These are phyloP conservation scores for Notolepis coatsorum DNA, from an alignment of 2,797 vertebrate genomes.

Conservation along the genomic window DNA sequence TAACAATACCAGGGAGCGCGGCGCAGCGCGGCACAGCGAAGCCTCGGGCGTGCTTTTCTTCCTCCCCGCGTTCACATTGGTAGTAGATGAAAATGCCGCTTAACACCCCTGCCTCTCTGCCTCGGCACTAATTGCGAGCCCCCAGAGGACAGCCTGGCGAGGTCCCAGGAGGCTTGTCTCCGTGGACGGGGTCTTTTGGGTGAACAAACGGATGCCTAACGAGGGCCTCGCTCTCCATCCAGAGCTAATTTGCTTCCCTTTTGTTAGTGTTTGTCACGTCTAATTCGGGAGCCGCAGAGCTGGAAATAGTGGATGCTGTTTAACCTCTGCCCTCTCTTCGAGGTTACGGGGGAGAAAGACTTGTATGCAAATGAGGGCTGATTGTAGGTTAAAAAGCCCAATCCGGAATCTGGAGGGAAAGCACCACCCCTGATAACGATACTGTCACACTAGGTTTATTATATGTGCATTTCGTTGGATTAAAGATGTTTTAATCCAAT, in stretches of 20 bases:
- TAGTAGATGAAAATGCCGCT: slow-evolving; percentile 89
- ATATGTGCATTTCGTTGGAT: too few species aligned
- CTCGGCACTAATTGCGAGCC: slow-evolving; percentile 87
- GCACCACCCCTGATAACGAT: neutral
- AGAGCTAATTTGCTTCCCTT: neutral
- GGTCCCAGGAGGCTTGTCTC: slow-evolving; percentile 73
- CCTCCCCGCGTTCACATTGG: slow-evolving; percentile 84
- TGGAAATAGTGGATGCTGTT: neutral
- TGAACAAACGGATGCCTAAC: slow-evolving; percentile 82
- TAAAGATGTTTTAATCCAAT: too few species aligned
- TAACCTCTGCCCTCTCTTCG: neutral
- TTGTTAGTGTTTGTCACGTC: slow-evolving; percentile 17
- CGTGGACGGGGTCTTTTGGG: slow-evolving; percentile 79
- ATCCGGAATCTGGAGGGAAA: neutral
- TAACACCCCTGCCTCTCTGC: slow-evolving; percentile 72
- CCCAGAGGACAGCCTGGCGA: slow-evolving; percentile 80
- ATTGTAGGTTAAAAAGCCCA: neutral
- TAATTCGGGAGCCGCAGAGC: neutral
- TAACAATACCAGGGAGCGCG: slow-evolving; percentile 67
- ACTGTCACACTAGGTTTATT: too few species aligned
- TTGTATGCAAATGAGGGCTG: neutral
- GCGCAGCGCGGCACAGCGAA: slow-evolving; percentile 75
- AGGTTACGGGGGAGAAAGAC: neutral
- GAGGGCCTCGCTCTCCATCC: slow-evolving; percentile 49
- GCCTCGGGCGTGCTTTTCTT: slow-evolving; percentile 85